Percentiles rank a stretch among this genome's conserved stretches.
Conservation (phyloP, 2,888 invertebrate species). For the Notodonta dromedarius region DNA sequence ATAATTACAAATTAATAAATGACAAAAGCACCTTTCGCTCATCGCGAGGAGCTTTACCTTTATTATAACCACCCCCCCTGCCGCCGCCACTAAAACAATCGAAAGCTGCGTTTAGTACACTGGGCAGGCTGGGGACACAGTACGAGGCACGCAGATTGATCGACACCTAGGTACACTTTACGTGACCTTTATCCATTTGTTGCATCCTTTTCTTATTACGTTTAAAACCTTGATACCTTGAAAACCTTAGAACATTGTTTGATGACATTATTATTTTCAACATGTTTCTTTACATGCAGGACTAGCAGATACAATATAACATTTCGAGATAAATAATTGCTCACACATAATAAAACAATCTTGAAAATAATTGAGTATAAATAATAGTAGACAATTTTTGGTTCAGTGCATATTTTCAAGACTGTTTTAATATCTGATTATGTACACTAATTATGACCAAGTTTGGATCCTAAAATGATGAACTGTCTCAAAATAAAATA, state of each 20-base stretch:
- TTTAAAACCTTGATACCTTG: slow-evolving; percentile 76
- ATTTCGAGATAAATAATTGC: neutral
- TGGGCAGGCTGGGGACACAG: slow-evolving; percentile 84
- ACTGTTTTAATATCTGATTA: slow-evolving; percentile 22
- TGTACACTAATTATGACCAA: slow-evolving; percentile 18
- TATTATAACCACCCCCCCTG: slow-evolving; percentile 97
- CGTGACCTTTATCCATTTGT: slow-evolving; percentile 74
- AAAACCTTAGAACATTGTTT: slow-evolving; percentile 78
- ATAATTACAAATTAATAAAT: slow-evolving; percentile 79
- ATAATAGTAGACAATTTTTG: neutral
- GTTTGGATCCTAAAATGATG: neutral
- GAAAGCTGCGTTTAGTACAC: slow-evolving; percentile 91
- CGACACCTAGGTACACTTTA: slow-evolving; percentile 80
- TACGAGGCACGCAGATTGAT: slow-evolving; percentile 83
- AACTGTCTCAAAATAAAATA: neutral
- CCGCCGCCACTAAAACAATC: slow-evolving; percentile 97
- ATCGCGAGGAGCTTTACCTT: slow-evolving; percentile 96
- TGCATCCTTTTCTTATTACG: slow-evolving; percentile 85
- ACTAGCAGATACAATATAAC: slow-evolving; percentile 34
- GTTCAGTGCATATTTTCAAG: slow-evolving; percentile 15
- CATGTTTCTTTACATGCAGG: slow-evolving; percentile 58
- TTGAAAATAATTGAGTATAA: slow-evolving; percentile 10
- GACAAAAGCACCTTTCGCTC: slow-evolving; percentile 90
- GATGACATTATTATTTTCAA: slow-evolving; percentile 61
- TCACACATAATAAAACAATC: slow-evolving; percentile 16